Evolutionary conservation across 2,113 vertebrate species (phyloP), one percentile per base, ranked within the genome.

Genomic region (Solea solea): DNA sequence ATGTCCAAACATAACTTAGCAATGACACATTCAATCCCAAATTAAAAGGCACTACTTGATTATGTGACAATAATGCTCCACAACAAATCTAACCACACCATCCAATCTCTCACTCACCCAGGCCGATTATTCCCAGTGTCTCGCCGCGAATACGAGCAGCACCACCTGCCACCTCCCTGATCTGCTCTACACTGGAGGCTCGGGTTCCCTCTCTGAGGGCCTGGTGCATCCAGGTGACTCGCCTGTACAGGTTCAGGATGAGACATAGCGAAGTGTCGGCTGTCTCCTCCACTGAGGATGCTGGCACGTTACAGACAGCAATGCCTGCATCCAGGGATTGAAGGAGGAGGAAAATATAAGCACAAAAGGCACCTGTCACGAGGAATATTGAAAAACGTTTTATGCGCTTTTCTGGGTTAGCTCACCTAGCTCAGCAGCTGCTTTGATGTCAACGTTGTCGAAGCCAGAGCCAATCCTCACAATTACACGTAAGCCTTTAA

Each of bases 221-320:
- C 87, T 97, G 96, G 85, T 97, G 96, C 28, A 97, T 94, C 96
- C 96, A 97, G 64, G 95, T 96, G 74, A 96, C 95, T 61, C 96
- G 93, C 64, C 96, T 94, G 91, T 97, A 97, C 63, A 97, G 92
- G 90, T 97, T 97, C 72, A 97, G 89, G 80, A 97, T 95, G 83
- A 96, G 94, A 90, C 95, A 97, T 78, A 97, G 93, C 16, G 96
- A 95, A 6, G 96, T 96, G 86, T 97, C 96, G 11, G 96, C 95
- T 0, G 96, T 97, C 90, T 97, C 96, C 85, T 97, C 96, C 85
- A 97, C 95, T 1, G 95, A 97, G 12, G 95, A 90, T 13, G 95
- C 94, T 45, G 96, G 96, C 74, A 97, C 93, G 66, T 96, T 96
- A 86, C 95, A 96, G 80, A 97, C 96, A 1, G 96, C 96, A 63